A percentile compares a stretch with the other conserved stretches of the same genome.
Conservation (phyloP, 2,113 vertebrate genomes). For the Syrmaticus mikado region DNA sequence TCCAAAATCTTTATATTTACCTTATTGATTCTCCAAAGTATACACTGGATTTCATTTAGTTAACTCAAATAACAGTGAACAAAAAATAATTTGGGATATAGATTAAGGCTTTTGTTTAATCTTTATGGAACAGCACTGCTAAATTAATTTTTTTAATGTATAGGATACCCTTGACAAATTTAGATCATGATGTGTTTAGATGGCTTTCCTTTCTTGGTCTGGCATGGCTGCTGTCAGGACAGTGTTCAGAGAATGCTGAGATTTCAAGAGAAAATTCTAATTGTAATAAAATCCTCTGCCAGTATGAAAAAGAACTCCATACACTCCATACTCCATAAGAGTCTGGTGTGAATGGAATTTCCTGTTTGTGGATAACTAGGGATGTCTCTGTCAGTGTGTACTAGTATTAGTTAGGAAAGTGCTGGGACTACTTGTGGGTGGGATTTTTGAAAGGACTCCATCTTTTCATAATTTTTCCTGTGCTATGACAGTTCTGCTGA, state of each 20-base stretch:
- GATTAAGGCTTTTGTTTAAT: background rate
- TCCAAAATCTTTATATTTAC: background rate
- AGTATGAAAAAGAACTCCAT: background rate
- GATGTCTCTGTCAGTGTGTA: background rate
- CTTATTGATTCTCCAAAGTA: background rate
- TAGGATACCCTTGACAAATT: background rate
- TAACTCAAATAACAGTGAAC: background rate
- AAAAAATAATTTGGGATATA: background rate
- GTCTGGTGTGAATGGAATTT: background rate
- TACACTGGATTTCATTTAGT: background rate
- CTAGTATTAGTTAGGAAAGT: background rate
- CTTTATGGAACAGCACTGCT: background rate
- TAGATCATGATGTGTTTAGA: background rate
- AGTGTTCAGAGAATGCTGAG: background rate
- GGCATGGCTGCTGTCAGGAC: background rate
- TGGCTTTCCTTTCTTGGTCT: background rate
- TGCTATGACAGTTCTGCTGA: background rate
- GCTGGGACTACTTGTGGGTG: background rate
- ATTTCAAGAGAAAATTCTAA: background rate
- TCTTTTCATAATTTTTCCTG: background rate
- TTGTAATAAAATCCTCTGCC: background rate
- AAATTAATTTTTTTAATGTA: background rate
- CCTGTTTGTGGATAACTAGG: background rate
- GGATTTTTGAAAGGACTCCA: background rate
- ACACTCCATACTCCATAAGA: fast-evolving